Evolutionary conservation across 2,113 vertebrate species (phyloP).

Genomic region (Dasyprocta punctata): DNA sequence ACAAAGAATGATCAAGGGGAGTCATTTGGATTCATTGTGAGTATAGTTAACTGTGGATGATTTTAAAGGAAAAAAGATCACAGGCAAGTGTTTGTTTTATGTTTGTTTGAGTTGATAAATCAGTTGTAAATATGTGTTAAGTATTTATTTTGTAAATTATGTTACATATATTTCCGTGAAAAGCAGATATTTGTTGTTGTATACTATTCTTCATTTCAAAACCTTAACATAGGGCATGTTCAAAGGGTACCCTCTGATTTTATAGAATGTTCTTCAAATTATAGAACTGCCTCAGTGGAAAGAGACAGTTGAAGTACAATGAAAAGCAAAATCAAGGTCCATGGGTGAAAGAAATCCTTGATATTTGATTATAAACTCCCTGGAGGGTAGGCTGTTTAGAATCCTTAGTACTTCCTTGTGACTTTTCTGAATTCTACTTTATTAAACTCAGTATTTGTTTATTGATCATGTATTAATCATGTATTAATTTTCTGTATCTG

Average conservation of each 20-base stretch:
- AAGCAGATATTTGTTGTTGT: not conserved
- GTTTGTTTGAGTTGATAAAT: not conserved
- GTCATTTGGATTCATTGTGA: not conserved
- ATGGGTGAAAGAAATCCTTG: not conserved
- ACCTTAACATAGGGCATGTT: not conserved
- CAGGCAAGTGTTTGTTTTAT: not conserved
- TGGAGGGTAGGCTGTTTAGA: not conserved
- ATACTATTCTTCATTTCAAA: not conserved
- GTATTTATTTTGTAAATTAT: not conserved
- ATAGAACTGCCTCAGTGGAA: not conserved
- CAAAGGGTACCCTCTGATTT: not conserved
- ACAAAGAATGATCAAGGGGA: not conserved
- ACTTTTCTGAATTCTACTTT: not conserved
- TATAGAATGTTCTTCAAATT: not conserved
- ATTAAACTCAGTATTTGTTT: not conserved
- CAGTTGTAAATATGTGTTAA: not conserved
- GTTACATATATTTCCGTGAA: not conserved
- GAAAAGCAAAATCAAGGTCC: not conserved
- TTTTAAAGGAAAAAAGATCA: not conserved
- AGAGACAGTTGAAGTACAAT: not conserved
- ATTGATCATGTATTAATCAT: not conserved
- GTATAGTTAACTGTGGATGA: not conserved
- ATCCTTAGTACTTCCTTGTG: not conserved
- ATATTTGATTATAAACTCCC: too few species aligned
- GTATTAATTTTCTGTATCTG: not conserved